Evolutionary conservation across 2,888 invertebrate species (phyloP), one percentile per base, ranked within the genome.

Genomic region (Biston betularia): DNA sequence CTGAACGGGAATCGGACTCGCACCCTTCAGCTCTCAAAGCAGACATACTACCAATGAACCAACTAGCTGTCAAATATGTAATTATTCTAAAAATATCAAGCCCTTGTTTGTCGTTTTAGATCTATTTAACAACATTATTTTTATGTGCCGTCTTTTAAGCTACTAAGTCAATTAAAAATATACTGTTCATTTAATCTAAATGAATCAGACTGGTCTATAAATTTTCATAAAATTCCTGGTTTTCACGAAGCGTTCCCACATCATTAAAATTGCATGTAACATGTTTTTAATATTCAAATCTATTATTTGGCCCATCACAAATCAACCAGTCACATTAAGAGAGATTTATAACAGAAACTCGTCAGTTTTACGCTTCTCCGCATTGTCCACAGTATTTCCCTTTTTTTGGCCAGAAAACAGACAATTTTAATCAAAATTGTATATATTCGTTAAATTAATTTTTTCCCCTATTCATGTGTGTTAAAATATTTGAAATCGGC

Each of bases 291-390:
- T 74, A 70, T 54, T 65, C 61, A 62, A 70, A 70, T 69, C 72
- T 69, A 72, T 72, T 70, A 75, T 72, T 71, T 69, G 70, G 69
- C 70, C 68, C 72, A 66, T 69, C 76, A 76, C 75, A 76, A 76
- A 73, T 76, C 75, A 77, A 57, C 15, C 38, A 68, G 76, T 77
- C 77, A 74, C 76, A 75, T 77, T 75, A 75, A 65, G 40, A 38
- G 11, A 73, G 75, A 77, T 73, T 76, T 77, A 77, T 73, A 53
- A 53, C 24, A n/a, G 40, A 46, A 45, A 65, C 65, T 49, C 8
- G 46, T 34, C 44, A 42, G 15, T 46, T n/a, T 64, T 8, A n/a
- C n/a, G 44, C 15, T 14, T 56, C 12, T 42, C 42, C 35, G 15
- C 40, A 61, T 53, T 35, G 53, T 45, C 33, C 38, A 11, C 11